Evolutionary conservation across 1,140 invertebrate genomes (phyloP).

Genomic region (Danaus melanippus): DNA sequence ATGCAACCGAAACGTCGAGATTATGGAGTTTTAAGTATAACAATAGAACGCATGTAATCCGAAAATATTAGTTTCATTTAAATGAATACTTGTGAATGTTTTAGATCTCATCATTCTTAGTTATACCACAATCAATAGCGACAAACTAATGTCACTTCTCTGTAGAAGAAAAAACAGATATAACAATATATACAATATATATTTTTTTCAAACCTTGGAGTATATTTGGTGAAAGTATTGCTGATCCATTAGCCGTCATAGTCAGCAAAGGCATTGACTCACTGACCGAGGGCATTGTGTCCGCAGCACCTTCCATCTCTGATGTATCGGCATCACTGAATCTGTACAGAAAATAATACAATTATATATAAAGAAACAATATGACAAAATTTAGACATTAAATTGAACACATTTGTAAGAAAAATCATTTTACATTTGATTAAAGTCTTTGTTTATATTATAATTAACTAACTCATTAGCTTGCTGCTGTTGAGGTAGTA

Average conservation of each 20-base stretch:
- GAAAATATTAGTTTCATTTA: too few relatives aligned
- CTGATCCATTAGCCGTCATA: slow-evolving; percentile 55
- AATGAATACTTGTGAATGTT: too few relatives aligned
- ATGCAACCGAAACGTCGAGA: too few relatives aligned
- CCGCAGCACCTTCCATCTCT: slow-evolving; percentile 58
- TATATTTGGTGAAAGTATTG: slow-evolving; percentile 47
- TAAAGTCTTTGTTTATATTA: not conserved
- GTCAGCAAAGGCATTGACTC: slow-evolving; percentile 59
- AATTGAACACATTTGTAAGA: slow-evolving; percentile 4
- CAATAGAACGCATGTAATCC: too few relatives aligned
- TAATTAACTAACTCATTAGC: slow-evolving; percentile 49
- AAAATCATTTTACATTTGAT: too few relatives aligned
- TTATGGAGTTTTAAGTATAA: too few relatives aligned
- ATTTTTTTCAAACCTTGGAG: slow-evolving; percentile 34
- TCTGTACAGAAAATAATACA: slow-evolving; percentile 19
- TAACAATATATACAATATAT: not conserved
- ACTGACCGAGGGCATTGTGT: slow-evolving; percentile 58
- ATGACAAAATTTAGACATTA: not conserved
- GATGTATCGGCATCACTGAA: slow-evolving; percentile 62
- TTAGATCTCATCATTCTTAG: too few relatives aligned
- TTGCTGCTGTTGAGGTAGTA: slow-evolving; percentile 46
- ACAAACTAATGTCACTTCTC: too few relatives aligned
- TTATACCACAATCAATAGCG: too few relatives aligned
- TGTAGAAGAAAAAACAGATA: too few relatives aligned
- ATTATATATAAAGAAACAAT: slow-evolving; percentile 2